These are phyloP conservation scores for Porites divaricata DNA, from an alignment of 92 coral and sea anemone genomes.

Conservation along the genomic window DNA sequence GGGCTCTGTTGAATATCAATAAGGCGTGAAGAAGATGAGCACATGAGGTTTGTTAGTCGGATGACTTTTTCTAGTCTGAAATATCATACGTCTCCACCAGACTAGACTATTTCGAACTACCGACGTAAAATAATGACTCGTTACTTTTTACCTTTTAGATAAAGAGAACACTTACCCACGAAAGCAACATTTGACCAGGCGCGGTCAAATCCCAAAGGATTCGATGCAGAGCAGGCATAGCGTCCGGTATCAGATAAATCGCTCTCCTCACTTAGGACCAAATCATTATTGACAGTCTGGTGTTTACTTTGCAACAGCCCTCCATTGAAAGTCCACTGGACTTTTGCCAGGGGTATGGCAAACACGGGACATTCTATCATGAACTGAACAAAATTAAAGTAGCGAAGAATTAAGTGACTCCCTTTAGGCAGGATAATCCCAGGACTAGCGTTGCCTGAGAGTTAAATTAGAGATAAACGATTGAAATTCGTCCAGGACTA, in stretches of 20 bases:
- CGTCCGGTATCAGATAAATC: slow-evolving; percentile 56
- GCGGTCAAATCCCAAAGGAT: slow-evolving; percentile 58
- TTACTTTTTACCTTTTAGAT: too few relatives aligned
- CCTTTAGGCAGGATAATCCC: too few relatives aligned
- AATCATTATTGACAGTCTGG: slow-evolving; percentile 45
- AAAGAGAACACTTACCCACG: slow-evolving; percentile 41
- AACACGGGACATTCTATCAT: slow-evolving; percentile 68
- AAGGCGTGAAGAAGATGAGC: not conserved
- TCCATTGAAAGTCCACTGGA: slow-evolving; percentile 68
- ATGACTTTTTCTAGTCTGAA: too few relatives aligned
- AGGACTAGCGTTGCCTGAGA: too few relatives aligned
- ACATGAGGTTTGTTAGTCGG: too few relatives aligned
- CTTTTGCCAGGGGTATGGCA: slow-evolving; percentile 76
- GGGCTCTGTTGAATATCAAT: slow-evolving; percentile 49
- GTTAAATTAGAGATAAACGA: too few relatives aligned
- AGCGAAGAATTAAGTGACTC: too few relatives aligned
- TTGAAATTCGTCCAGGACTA: too few relatives aligned
- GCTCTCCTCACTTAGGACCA: slow-evolving; percentile 46
- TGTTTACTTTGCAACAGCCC: slow-evolving; percentile 39
- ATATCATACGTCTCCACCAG: too few relatives aligned
- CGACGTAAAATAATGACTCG: too few relatives aligned
- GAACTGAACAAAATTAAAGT: slow-evolving; percentile 3
- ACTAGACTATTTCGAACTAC: too few relatives aligned
- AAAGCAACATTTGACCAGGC: slow-evolving; percentile 58
- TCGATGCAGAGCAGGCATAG: slow-evolving; percentile 69